phyloP scores from a whole-genome alignment of 2,113 vertebrate species.

The Carassius auratus region DNA sequence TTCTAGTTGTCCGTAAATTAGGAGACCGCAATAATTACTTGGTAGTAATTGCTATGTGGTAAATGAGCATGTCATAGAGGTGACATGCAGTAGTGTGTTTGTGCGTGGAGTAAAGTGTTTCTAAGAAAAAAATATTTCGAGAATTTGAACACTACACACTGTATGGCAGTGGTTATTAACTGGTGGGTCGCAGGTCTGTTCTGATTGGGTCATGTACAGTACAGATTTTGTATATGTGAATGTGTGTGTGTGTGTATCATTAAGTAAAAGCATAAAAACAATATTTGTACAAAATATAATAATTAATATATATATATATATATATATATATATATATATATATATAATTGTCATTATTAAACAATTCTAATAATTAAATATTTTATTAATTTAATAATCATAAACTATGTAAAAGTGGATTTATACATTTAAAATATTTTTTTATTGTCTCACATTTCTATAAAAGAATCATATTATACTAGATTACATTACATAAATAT shows the following conservation, averaged over 20 bases:
- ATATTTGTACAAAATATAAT: no score
- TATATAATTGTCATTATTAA: no score
- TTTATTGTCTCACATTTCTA: not conserved
- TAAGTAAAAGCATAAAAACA: no score
- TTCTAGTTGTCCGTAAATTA: constrained; percentile 56
- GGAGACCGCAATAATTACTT: constrained; percentile 58
- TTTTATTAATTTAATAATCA: not conserved
- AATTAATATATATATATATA: no score
- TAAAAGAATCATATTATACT: not conserved
- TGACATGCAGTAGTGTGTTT: constrained; percentile 54
- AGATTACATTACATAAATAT: not conserved
- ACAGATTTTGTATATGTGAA: no score
- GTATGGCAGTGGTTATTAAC: not conserved
- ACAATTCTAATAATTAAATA: no score
- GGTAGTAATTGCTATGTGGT: constrained; percentile 47
- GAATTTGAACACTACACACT: not conserved
- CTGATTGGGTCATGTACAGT: not conserved
- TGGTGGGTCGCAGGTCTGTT: not conserved
- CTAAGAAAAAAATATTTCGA: not conserved
- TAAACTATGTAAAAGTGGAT: not conserved
- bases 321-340: no score
- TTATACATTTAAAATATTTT: no score
- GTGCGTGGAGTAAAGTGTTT: constrained; percentile 53
- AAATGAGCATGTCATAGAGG: constrained; percentile 57
- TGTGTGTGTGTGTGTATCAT: no score